Percentiles rank a stretch among this genome's conserved stretches.
These are phyloP conservation scores for Percopsis transmontana DNA, from an alignment of 2,113 vertebrate species.

Conservation along the genomic window DNA sequence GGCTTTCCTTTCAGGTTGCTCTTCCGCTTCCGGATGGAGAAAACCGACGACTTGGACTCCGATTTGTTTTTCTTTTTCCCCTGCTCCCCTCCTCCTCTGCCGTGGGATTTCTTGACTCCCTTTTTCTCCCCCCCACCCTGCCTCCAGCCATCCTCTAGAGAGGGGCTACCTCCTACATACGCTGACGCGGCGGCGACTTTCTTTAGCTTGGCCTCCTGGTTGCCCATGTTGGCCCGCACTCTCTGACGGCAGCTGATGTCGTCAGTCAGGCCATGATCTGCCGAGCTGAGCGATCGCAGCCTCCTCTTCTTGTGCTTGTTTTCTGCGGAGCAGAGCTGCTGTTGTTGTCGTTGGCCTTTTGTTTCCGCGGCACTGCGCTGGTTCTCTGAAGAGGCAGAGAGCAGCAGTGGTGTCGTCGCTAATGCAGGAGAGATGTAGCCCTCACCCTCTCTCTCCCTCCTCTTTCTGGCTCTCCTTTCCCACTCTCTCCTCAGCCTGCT, in stretches of 20 bases:
- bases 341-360: constrained; percentile 18
- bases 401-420: constrained; percentile 62
- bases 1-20: constrained; percentile 84
- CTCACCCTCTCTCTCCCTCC: constrained; percentile 61
- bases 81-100: constrained; percentile 67
- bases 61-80: constrained; percentile 89
- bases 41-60: constrained; percentile 88
- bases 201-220: constrained; percentile 94
- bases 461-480: constrained; percentile 25
- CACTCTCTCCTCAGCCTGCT: constrained; percentile 3
- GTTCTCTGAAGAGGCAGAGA: constrained; percentile 55
- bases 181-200: constrained; percentile 69
- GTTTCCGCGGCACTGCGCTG: constrained; percentile 15
- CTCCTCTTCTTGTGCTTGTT: constrained; percentile 8
- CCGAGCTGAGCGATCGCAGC: constrained; percentile 17
- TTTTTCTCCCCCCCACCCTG: constrained; percentile 85
- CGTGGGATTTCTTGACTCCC: constrained; percentile 84
- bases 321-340: constrained; percentile 1
- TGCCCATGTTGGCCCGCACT: constrained; percentile 85
- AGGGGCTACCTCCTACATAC: constrained; percentile 78
- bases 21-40: constrained; percentile 93
- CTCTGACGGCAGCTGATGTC: constrained; percentile 38
- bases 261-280: constrained; percentile 79
- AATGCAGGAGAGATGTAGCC: constrained; percentile 74
- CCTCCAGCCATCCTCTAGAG: constrained; percentile 81